These are phyloP conservation scores for Bovichtus variegatus DNA, from an alignment of 2,797 vertebrate genomes.

Conservation along the genomic window DNA sequence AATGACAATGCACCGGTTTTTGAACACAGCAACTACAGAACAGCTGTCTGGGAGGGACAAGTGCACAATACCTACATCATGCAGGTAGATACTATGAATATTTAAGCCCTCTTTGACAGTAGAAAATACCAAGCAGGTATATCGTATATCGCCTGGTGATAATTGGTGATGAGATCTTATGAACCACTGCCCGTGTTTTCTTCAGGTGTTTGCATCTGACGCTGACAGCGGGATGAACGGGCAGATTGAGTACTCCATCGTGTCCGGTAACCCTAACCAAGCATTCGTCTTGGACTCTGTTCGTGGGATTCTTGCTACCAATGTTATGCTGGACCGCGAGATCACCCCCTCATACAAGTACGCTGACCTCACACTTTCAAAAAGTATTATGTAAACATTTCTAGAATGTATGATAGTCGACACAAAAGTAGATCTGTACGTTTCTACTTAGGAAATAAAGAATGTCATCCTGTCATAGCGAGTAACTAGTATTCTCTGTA, in stretches of 20 bases:
- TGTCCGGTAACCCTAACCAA: constrained; percentile 89
- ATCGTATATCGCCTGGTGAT: background rate
- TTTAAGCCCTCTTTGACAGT: background rate
- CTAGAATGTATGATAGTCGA: background rate
- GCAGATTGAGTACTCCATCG: constrained; percentile 89
- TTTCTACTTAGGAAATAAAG: background rate
- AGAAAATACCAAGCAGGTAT: background rate
- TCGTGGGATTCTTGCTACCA: constrained; percentile 88
- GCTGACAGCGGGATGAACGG: constrained; percentile 89
- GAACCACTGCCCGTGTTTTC: background rate
- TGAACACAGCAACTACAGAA: constrained; percentile 85
- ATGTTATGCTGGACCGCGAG: constrained; percentile 88
- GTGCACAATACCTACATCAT: constrained; percentile 84
- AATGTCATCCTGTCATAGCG: background rate
- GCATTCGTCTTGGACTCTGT: constrained; percentile 88
- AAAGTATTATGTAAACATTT: background rate
- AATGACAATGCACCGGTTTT: constrained; percentile 93
- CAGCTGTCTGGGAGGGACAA: constrained; percentile 90
- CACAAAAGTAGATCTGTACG: background rate
- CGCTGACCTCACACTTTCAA: constrained; percentile 29
- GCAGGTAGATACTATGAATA: constrained; percentile 83
- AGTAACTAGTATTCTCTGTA: too few species aligned
- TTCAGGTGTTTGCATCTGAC: constrained; percentile 91
- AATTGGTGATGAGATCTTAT: background rate
- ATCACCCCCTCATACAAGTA: constrained; percentile 90